Evolutionary conservation across 2,113 vertebrate species (phyloP).

Genomic region (Eolophus roseicapilla): DNA sequence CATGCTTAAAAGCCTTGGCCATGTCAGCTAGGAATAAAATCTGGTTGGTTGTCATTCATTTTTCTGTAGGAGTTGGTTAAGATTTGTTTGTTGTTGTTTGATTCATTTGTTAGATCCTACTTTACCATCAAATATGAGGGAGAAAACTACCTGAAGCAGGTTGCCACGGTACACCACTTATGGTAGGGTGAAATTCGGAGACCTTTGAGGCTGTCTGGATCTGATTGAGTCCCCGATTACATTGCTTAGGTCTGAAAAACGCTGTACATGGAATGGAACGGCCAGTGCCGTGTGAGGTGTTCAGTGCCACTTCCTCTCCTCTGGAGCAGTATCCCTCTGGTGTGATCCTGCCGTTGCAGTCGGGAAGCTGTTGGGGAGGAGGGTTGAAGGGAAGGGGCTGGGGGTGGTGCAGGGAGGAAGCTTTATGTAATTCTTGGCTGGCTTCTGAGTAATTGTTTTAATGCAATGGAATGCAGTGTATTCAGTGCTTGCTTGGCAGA

Average conservation of each 20-base stretch:
- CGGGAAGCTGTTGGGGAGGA: constrained; percentile 6
- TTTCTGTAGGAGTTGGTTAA: background rate
- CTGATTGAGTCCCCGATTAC: background rate
- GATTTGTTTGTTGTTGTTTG: background rate
- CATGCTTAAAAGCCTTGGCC: background rate
- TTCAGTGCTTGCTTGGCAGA: constrained; percentile 74
- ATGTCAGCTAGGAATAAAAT: background rate
- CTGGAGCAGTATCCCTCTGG: fast-evolving
- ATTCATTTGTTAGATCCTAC: background rate
- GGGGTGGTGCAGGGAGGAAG: constrained; percentile 74
- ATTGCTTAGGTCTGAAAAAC: background rate
- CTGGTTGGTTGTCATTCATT: background rate
- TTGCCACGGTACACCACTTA: fast-evolving
- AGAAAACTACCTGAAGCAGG: background rate
- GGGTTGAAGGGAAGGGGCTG: constrained; percentile 15
- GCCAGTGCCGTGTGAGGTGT: fast-evolving
- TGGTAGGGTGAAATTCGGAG: background rate
- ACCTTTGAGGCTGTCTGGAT: background rate
- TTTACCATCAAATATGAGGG: background rate
- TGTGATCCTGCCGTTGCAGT: background rate
- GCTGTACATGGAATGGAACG: fast-evolving
- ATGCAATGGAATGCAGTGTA: constrained; percentile 80
- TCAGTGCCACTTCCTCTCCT: background rate
- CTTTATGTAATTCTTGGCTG: constrained; percentile 82
- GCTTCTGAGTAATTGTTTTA: constrained; percentile 81